Conservation (phyloP, 2,113 vertebrate genomes). For the Tragelaphus buxtoni region DNA sequence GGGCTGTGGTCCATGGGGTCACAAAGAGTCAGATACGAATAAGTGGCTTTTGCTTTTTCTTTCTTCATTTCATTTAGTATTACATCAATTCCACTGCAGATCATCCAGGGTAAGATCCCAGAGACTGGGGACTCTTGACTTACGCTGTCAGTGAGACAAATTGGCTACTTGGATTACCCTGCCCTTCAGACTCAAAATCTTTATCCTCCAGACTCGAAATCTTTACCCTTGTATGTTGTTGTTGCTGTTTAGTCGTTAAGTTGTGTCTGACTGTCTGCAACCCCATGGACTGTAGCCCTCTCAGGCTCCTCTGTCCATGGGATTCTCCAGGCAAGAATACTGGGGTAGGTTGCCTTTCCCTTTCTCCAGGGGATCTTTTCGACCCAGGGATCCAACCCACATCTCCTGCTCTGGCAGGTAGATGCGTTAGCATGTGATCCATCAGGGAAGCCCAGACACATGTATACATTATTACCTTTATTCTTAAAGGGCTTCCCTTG, state of each 20-base stretch:
- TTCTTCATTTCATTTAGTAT: not conserved
- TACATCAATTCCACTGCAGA: not conserved
- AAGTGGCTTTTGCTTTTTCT: not conserved
- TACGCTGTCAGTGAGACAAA: accelerated
- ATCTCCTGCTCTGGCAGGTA: not conserved
- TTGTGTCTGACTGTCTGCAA: accelerated
- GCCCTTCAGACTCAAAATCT: not conserved
- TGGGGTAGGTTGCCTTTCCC: not conserved
- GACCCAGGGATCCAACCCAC: not conserved
- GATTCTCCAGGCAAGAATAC: not conserved
- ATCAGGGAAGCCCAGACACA: not conserved
- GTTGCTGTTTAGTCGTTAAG: not conserved
- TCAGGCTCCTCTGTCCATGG: not conserved
- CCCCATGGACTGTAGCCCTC: accelerated
- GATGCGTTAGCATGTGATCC: not conserved
- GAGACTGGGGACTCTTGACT: not conserved
- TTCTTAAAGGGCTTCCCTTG: not conserved
- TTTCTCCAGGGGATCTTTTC: not conserved
- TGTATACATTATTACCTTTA: not conserved
- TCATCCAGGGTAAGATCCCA: not conserved
- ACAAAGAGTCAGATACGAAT: not conserved
- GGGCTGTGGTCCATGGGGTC: not conserved
- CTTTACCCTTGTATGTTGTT: not conserved
- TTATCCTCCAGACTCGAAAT: not conserved
- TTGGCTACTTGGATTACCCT: no score